These are phyloP conservation scores for Pycnomerus fuliginosus DNA, from an alignment of 2,888 invertebrate genomes.

Conservation along the genomic window DNA sequence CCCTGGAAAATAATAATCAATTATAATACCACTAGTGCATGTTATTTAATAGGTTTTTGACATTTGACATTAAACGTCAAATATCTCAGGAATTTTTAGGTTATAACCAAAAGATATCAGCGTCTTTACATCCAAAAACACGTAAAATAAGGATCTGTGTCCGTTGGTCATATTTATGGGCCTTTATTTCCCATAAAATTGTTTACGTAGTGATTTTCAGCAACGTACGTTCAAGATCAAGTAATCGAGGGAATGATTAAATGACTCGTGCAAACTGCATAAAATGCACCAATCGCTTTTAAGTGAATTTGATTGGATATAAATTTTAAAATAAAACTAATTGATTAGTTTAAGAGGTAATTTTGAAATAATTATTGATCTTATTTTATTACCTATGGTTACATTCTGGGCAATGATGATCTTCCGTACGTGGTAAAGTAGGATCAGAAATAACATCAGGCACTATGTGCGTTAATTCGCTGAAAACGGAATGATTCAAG, in stretches of 20 bases:
- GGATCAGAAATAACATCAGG: slow-evolving; percentile 98
- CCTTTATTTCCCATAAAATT: too few relatives aligned
- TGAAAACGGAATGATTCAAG: slow-evolving; percentile 40
- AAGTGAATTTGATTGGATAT: background rate
- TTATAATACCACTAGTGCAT: too few relatives aligned
- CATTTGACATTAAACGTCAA: background rate
- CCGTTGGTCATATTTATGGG: too few relatives aligned
- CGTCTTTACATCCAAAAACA: too few relatives aligned
- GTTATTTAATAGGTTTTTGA: too few relatives aligned
- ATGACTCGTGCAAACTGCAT: too few relatives aligned
- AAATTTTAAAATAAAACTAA: background rate
- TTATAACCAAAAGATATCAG: too few relatives aligned
- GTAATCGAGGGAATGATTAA: too few relatives aligned
- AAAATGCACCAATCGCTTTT: too few relatives aligned
- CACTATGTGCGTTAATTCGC: slow-evolving; percentile 96
- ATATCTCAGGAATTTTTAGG: background rate
- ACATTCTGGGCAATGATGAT: slow-evolving; percentile 97
- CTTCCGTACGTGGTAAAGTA: slow-evolving; percentile 95
- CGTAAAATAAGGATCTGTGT: too few relatives aligned
- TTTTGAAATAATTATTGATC: background rate
- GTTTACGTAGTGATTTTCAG: too few relatives aligned
- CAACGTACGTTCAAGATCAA: too few relatives aligned
- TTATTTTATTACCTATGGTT: slow-evolving; percentile 62
- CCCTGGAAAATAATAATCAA: slow-evolving; percentile 44
- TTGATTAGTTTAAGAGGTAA: background rate